Base-by-base conservation (phyloP, 2,797 vertebrate genomes). In the Melanotaenia maccullochi region DNA sequence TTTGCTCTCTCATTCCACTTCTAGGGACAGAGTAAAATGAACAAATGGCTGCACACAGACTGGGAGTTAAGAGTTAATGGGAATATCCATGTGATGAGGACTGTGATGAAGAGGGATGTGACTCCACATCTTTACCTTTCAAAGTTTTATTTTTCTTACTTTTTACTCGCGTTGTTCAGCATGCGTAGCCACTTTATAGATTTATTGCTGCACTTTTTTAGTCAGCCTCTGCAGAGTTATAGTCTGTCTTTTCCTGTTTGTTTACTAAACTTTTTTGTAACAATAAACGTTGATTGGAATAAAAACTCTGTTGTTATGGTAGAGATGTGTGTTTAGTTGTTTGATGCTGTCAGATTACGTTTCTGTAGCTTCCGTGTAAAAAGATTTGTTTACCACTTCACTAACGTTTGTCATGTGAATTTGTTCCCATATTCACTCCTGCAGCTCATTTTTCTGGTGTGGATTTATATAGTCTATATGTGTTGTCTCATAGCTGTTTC, bases 41-140 rank as follows among this genome's bases (percentile, higher is more conserved):
- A 81, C 75, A 77, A 79, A 81, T 74, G 67, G 69, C 65, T n/a
- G 58, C 72, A 77, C 68, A 83, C 49, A 83, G 75, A 66, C 33
- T 58, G 76, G 64, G 67, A 42, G 60, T 47, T 51, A 44, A 56
- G 71, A 68, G 70, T 40, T 78, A 87, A 90, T 89, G 69, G 79
- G 62, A 85, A 78, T 72, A 83, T 86, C 80, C 65, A 32, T 49
- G 33, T 49, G 69, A 75, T 60, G 71, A 83, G 51, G 36, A 35
- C 18, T 22, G 32, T 44, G 44, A 73, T 73, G 67, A 82, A 77
- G 84, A 85, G 54, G 36, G 56, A 82, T 71, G 73, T 55, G 55
- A 51, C 44, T 36, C 69, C 33, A 33, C 30, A 1, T 71, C 32
- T 67, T 78, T 61, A 22, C 78, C 40, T 73, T 76, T 57, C 3